phyloP scores from a whole-genome alignment of 2,888 invertebrate species.

The Odontothrips loti region DNA sequence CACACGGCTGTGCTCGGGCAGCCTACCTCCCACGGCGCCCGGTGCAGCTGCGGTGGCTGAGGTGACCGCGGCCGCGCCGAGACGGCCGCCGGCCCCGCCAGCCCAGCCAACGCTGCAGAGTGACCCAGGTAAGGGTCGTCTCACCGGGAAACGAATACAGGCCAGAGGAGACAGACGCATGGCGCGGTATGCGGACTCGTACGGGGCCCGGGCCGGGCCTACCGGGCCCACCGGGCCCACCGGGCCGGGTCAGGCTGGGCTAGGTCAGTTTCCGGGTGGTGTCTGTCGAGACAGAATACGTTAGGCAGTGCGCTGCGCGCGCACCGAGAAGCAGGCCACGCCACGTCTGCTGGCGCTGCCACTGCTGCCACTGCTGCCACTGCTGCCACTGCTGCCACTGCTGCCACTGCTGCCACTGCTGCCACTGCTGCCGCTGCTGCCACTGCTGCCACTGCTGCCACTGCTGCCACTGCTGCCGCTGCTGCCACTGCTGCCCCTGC shows the following conservation, averaged over 20 bases:
- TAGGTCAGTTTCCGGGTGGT: not conserved
- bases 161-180: not conserved
- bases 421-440: too few species aligned
- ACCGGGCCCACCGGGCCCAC: not conserved
- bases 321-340: too few species aligned
- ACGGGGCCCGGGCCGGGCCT: not conserved
- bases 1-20: too few species aligned
- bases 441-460: too few species aligned
- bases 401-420: too few species aligned
- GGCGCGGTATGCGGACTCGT: not conserved
- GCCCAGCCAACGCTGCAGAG: not conserved
- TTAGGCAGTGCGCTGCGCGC: not conserved
- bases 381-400: too few species aligned
- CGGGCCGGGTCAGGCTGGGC: not conserved
- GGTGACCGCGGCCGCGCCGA: not conserved
- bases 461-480: too few species aligned
- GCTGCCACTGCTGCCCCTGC: too few species aligned
- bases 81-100: not conserved
- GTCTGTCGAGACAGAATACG: not conserved
- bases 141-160: not conserved
- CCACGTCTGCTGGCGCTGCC: too few species aligned
- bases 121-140: not conserved
- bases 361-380: too few species aligned
- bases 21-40: not conserved
- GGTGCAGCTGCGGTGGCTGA: not conserved